A percentile compares a stretch with the other conserved stretches of the same genome.
These are phyloP conservation scores for Drosophila pallidifrons DNA, from an alignment of 1,140 invertebrate genomes.

Conservation along the genomic window DNA sequence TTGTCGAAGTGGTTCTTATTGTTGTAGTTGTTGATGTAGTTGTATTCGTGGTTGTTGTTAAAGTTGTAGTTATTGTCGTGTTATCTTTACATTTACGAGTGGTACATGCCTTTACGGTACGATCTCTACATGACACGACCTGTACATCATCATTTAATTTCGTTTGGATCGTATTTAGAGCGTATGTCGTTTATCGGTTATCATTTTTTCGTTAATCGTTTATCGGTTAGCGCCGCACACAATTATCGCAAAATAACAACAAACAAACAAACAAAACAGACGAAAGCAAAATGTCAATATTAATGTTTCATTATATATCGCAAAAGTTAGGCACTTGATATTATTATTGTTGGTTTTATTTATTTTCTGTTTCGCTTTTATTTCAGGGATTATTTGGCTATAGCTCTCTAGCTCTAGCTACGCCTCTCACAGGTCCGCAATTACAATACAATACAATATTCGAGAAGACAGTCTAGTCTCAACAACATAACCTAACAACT, in stretches of 20 bases:
- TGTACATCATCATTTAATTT: slow-evolving; percentile 49
- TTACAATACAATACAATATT: neutral
- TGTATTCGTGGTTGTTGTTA: slow-evolving; percentile 52
- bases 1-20: slow-evolving; percentile 74
- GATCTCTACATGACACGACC: slow-evolving; percentile 81
- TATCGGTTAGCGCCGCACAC: slow-evolving; percentile 16
- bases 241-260: slow-evolving; percentile 32
- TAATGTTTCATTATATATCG: slow-evolving; percentile 50
- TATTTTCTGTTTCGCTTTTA: neutral
- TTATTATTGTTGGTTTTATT: neutral
- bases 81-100: slow-evolving; percentile 77
- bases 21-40: slow-evolving; percentile 61
- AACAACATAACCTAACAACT: slow-evolving; percentile 1
- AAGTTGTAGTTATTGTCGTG: slow-evolving; percentile 70
- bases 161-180: slow-evolving; percentile 23
- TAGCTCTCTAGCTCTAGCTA: slow-evolving; percentile 17
- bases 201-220: slow-evolving; percentile 31
- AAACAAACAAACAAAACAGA: slow-evolving; percentile 45
- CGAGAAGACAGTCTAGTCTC: neutral
- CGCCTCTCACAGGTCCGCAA: slow-evolving; percentile 3
- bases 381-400: slow-evolving; percentile 3
- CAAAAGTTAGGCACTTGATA: slow-evolving; percentile 14
- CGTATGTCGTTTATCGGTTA: slow-evolving; percentile 27
- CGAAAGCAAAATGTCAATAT: slow-evolving; percentile 41
- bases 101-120: slow-evolving; percentile 79